Conservation (phyloP, 1,140 invertebrate species). For the Papilio glaucus region DNA sequence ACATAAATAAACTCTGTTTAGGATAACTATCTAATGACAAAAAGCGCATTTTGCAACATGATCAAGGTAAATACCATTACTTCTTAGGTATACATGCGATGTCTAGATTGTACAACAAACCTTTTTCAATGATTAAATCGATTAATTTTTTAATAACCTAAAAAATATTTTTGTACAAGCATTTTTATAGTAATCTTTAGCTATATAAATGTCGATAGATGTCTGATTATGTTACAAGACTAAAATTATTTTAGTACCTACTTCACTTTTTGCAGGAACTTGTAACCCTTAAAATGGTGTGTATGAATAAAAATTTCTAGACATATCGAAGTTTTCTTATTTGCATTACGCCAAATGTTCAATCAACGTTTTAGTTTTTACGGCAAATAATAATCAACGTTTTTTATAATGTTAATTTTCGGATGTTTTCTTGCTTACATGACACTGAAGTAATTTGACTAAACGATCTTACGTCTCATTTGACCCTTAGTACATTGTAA, state of each 20-base stretch:
- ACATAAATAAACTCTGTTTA: slow-evolving; percentile 20
- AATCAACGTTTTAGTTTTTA: slow-evolving; percentile 7
- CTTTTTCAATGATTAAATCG: slow-evolving; percentile 27
- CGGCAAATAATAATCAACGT: no score
- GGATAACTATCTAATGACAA: background rate
- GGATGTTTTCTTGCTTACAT: slow-evolving; percentile 18
- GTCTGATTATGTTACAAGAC: slow-evolving; percentile 1
- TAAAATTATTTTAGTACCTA: slow-evolving; percentile 20
- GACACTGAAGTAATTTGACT: background rate
- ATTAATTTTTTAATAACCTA: slow-evolving; percentile 21
- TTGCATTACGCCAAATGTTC: background rate
- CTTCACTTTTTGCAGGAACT: slow-evolving; percentile 8
- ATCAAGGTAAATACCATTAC: slow-evolving; percentile 59
- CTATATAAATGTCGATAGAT: background rate
- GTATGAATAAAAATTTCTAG: slow-evolving; percentile 4
- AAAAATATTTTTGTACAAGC: background rate
- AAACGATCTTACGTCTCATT: background rate
- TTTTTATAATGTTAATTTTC: background rate
- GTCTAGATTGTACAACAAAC: slow-evolving; percentile 36
- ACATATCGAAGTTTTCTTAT: background rate
- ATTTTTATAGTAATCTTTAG: background rate
- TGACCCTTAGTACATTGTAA: slow-evolving; percentile 32
- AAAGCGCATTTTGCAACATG: slow-evolving; percentile 53
- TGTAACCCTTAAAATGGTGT: slow-evolving; percentile 8
- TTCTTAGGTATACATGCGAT: slow-evolving; percentile 38